Conservation (phyloP, 2,113 vertebrate genomes). For the Calonectris borealis region DNA sequence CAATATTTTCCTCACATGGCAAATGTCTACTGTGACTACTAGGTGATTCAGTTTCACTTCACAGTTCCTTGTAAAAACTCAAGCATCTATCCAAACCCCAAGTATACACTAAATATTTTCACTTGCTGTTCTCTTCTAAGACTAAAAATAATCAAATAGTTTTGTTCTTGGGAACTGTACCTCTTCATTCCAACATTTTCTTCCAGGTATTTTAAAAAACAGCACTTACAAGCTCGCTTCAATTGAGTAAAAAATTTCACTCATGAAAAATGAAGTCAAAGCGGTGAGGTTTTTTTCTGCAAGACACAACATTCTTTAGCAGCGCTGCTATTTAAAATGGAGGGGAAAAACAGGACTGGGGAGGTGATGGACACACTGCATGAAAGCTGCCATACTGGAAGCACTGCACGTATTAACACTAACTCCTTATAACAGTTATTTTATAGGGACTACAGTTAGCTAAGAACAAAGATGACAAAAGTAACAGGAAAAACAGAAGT, state of each 20-base stretch:
- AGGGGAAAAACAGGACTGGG: neutral
- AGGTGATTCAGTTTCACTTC: neutral
- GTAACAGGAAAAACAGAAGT: neutral
- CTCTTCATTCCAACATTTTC: neutral
- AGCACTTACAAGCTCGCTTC: neutral
- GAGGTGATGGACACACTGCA: neutral
- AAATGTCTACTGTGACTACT: neutral
- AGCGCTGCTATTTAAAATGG: accelerated
- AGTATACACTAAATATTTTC: accelerated
- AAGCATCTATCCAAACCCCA: neutral
- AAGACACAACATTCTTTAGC: neutral
- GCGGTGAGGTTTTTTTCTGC: neutral
- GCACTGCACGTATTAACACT: neutral
- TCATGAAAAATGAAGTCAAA: neutral
- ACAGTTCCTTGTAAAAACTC: neutral
- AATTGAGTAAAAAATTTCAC: neutral
- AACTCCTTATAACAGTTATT: neutral
- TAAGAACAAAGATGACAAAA: neutral
- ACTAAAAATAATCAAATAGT: neutral
- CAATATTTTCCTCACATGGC: neutral
- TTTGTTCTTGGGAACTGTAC: neutral
- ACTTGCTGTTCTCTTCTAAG: neutral
- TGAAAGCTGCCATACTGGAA: neutral
- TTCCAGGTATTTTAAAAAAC: neutral
- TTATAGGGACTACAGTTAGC: neutral